Evolutionary conservation across 2,888 invertebrate species (phyloP).

Genomic region (Diarsia brunnea): DNA sequence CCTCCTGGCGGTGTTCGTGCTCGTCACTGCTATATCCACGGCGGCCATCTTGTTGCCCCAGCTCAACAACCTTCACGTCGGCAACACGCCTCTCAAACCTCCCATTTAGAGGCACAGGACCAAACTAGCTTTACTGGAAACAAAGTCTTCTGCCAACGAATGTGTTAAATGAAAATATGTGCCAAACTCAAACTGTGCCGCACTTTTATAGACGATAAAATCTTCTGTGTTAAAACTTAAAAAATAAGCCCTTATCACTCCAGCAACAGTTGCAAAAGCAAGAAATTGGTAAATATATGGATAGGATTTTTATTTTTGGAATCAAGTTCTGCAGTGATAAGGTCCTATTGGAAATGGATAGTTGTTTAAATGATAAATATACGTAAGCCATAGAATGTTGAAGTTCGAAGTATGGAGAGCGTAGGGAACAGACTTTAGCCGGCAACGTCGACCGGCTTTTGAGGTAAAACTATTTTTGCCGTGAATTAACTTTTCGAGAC

Average conservation of each 20-base stretch:
- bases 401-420: constrained; percentile 27
- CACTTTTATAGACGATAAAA: constrained; percentile 28
- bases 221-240: constrained; percentile 16
- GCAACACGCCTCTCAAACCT: constrained; percentile 87
- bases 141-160: constrained; percentile 71
- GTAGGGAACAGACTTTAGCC: constrained; percentile 20
- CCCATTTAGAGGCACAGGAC: constrained; percentile 77
- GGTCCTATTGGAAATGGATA: constrained; percentile 18
- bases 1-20: constrained; percentile 94
- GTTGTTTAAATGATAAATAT: constrained; percentile 21
- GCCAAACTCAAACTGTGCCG: constrained; percentile 58
- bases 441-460: constrained; percentile 22
- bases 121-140: constrained; percentile 49
- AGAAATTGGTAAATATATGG: constrained; percentile 24
- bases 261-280: not conserved
- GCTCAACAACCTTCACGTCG: constrained; percentile 90
- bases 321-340: constrained; percentile 13
- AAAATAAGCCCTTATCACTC: constrained; percentile 5
- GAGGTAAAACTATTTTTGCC: constrained; percentile 26
- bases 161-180: constrained; percentile 65
- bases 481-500: constrained; percentile 25
- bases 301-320: constrained; percentile 38
- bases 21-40: constrained; percentile 94
- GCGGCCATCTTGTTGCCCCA: constrained; percentile 94
- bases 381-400: constrained; percentile 22